Conservation (phyloP, 2,113 vertebrate genomes). For the Conger conger region DNA sequence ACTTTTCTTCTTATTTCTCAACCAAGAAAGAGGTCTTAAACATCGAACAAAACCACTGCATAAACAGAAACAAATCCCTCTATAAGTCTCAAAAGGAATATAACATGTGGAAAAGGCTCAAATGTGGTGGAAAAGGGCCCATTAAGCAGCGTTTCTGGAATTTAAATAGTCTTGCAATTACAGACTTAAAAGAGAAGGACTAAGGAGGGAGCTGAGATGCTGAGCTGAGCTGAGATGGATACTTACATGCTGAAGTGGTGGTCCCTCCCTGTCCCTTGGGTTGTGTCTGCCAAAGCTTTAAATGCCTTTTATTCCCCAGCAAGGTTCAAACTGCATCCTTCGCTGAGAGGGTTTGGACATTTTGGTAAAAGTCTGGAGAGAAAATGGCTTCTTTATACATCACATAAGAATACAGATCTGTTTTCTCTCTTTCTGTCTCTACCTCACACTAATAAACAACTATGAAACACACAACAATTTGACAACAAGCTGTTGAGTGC, state of each 20-base stretch:
- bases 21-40: not conserved
- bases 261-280: not conserved
- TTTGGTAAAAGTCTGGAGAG: not conserved
- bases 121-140: slow-evolving; percentile 9
- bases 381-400: slow-evolving; percentile 14
- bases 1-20: not conserved
- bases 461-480: too few species aligned
- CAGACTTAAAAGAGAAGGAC: slow-evolving; percentile 15
- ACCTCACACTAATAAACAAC: too few species aligned
- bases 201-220: not conserved
- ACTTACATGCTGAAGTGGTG: not conserved
- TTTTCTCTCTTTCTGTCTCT: slow-evolving; percentile 10
- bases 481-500: too few species aligned
- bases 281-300: not conserved
- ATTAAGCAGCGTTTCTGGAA: slow-evolving; percentile 26
- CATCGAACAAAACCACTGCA: not conserved
- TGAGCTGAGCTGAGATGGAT: not conserved
- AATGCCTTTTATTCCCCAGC: not conserved
- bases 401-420: slow-evolving; percentile 44
- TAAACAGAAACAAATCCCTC: not conserved
- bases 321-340: not conserved
- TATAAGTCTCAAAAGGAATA: slow-evolving; percentile 21
- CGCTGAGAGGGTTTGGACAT: not conserved
- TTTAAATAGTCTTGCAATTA: slow-evolving; percentile 29
- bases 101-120: slow-evolving; percentile 2